Evolutionary conservation across 2,888 invertebrate genomes (phyloP).

Genomic region (Pristionchus fissidentatus): DNA sequence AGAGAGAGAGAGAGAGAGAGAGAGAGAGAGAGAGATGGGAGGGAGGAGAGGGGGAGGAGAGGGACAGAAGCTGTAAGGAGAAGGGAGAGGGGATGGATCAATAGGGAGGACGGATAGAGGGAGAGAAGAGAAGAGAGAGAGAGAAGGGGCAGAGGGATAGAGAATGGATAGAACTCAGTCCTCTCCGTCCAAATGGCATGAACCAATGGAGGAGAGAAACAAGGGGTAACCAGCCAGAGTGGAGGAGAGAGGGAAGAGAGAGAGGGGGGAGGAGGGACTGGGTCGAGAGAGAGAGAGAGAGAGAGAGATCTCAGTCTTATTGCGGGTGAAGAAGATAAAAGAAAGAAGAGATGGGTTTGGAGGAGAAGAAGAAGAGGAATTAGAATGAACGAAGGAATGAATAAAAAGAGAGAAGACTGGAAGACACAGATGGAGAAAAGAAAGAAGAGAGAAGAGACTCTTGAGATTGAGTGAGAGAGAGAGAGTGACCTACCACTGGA

Average conservation of each 20-base stretch:
- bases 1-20: slow-evolving; percentile 6
- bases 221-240: neutral
- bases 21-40: neutral
- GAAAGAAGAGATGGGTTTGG: slow-evolving; percentile 17
- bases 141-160: neutral
- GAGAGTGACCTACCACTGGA: neutral
- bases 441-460: neutral
- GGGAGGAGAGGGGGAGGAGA: neutral
- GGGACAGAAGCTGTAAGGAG: slow-evolving; percentile 3
- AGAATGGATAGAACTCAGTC: neutral
- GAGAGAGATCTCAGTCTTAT: slow-evolving; percentile 13
- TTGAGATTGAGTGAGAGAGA: neutral
- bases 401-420: neutral
- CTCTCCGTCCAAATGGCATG: neutral
- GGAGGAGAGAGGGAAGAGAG: slow-evolving; percentile 16
- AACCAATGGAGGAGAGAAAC: neutral
- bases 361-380: neutral
- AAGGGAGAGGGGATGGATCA: neutral
- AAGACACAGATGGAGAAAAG: slow-evolving; percentile 10
- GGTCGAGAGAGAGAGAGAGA: neutral
- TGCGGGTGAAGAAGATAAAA: neutral
- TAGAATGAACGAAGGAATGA: slow-evolving; percentile 13
- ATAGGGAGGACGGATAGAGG: neutral
- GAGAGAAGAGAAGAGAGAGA: neutral
- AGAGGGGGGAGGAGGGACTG: neutral